Base-by-base conservation (phyloP, 2,797 vertebrate species). In the Merluccius polli region DNA sequence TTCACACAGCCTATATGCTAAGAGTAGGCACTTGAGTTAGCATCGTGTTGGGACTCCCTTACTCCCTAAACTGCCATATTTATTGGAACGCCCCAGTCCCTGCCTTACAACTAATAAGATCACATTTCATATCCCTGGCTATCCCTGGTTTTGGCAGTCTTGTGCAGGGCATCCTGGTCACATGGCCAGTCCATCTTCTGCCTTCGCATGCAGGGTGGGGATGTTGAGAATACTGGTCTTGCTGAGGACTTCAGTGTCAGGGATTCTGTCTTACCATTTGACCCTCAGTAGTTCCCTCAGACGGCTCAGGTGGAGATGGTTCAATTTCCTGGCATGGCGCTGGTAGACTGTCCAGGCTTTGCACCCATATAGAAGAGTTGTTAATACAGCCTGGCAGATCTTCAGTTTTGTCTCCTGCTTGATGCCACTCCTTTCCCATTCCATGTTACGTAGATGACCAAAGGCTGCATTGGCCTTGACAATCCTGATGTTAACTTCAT, bases 111-210 rank as follows among this genome's bases (percentile, higher is more conserved):
- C 48, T 21, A 18, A 52, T 52, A 52, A n/a, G 4, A 52, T 52
- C 48, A 6, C 18, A 52, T 52, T 52, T 4, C 18, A 52, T 8
- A n/a, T 1, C 18, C 21, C 18, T 52, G n/a, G n/a, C n/a, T n/a
- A n/a, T n/a, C n/a, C n/a, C n/a, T n/a, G n/a, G n/a, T n/a, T n/a
- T n/a, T n/a, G n/a, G n/a, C n/a, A n/a, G n/a, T 41, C 6, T 41
- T 68, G 71, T 72, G 21, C 71, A 72, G 73, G 74, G 74, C 63
- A 70, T 36, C 70, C 65, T 75, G 63, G 65, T 75, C 67, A 70
- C 74, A 69, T 70, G 65, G 32, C 65, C 63, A 41, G 74, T 41
- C 65, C 33, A 44, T 75, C 74, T 68, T n/a, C 70, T 74, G 73
- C 48, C 73, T 74, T 65, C 13, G 63, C 67, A 41, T 70, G 74